phyloP scores from a whole-genome alignment of 2,797 vertebrate species.

The Tachyglossus aculeatus region DNA sequence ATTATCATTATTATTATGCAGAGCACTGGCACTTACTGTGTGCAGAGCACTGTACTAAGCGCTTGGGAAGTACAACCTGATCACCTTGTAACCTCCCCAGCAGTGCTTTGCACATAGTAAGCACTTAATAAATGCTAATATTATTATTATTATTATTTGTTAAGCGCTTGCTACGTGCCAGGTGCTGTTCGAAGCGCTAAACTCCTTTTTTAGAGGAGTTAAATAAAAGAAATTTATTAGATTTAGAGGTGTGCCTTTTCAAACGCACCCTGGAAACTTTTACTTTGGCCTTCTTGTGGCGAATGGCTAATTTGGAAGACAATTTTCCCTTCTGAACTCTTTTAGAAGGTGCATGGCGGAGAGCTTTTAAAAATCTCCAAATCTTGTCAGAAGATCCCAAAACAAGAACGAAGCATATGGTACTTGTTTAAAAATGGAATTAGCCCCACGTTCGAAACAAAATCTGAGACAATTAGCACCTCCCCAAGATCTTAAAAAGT shows the following conservation, averaged over 20 bases:
- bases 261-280: not conserved
- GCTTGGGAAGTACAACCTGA: too few species aligned
- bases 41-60: too few species aligned
- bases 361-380: constrained; percentile 1
- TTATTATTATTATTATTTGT: too few species aligned
- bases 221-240: not conserved
- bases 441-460: constrained; percentile 33
- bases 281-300: not conserved
- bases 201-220: not conserved
- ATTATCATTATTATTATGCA: too few species aligned
- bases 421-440: constrained; percentile 29
- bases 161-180: too few species aligned
- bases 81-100: too few species aligned
- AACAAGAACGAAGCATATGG: constrained; percentile 29
- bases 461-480: constrained; percentile 30
- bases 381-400: constrained; percentile 10
- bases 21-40: too few species aligned
- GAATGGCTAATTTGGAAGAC: not conserved
- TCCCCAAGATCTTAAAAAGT: constrained; percentile 29
- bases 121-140: too few species aligned
- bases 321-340: not conserved
- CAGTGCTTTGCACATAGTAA: too few species aligned
- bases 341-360: not conserved
- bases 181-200: too few species aligned
- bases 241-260: not conserved